Conservation (phyloP, 2,888 invertebrate species). For the Cheilosia scutellata region DNA sequence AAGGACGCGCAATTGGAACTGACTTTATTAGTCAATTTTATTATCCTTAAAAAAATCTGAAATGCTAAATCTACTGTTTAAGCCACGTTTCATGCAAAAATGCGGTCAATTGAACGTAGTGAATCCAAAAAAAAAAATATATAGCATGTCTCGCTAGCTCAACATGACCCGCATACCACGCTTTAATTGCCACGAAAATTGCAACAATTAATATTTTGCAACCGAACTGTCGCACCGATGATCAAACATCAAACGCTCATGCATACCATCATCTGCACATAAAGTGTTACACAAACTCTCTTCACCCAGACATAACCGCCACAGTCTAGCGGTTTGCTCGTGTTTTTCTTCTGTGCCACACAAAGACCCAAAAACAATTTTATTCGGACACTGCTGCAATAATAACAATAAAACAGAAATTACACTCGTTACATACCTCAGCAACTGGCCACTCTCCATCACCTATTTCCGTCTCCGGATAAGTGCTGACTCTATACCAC, state of each 20-base stretch:
- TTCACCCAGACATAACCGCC: slow-evolving; percentile 71
- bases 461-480: slow-evolving; percentile 72
- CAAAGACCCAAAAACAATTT: slow-evolving; percentile 16
- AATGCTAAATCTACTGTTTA: too few species aligned
- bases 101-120: not conserved
- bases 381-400: slow-evolving; percentile 40
- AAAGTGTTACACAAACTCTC: slow-evolving; percentile 61
- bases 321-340: slow-evolving; percentile 60
- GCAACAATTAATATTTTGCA: slow-evolving; percentile 74
- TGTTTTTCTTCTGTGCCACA: not conserved
- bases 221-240: slow-evolving; percentile 54
- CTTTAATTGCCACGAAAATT: slow-evolving; percentile 70
- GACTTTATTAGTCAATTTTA: too few species aligned
- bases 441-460: slow-evolving; percentile 61
- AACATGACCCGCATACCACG: slow-evolving; percentile 61
- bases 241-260: slow-evolving; percentile 44
- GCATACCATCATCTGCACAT: slow-evolving; percentile 32
- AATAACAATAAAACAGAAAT: slow-evolving; percentile 71
- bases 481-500: slow-evolving; percentile 27
- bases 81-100: not conserved
- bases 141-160: slow-evolving; percentile 6
- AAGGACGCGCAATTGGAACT: too few species aligned
- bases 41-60: too few species aligned
- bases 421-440: slow-evolving; percentile 59
- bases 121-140: not conserved